Evolutionary conservation across 30 jellyfish, hydroid and myxozoan genomes (phyloP).

Genomic region (Aurelia aurita complex sp. Pacific): DNA sequence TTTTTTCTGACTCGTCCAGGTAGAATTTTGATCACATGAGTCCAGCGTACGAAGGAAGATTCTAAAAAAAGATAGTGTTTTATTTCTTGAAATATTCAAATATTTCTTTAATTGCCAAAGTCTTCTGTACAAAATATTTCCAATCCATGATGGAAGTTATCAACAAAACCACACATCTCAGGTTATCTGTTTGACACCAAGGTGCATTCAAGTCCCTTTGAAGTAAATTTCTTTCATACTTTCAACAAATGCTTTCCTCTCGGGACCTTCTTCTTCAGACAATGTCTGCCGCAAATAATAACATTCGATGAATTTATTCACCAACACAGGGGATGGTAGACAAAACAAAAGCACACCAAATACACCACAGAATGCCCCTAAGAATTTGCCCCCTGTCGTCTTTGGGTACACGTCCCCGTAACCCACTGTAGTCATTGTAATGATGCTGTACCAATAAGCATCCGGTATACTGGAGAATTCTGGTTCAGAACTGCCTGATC

Average conservation of each 20-base stretch:
- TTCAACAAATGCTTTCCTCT: constrained; percentile 72
- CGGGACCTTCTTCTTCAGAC: constrained; percentile 35
- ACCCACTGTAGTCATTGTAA: constrained; percentile 90
- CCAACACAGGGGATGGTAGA: constrained; percentile 89
- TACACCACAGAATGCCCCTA: constrained; percentile 71
- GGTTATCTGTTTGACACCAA: no score
- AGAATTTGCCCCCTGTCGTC: constrained; percentile 67
- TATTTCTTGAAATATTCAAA: neutral
- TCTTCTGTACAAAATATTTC: no score
- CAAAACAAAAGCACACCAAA: constrained; percentile 87
- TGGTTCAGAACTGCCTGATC: neutral
- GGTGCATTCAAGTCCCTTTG: constrained; percentile 30
- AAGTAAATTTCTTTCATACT: constrained; percentile 77
- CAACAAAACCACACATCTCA: no score
- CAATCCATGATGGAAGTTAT: no score
- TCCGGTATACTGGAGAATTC: constrained; percentile 77
- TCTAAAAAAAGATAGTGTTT: neutral
- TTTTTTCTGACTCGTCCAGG: no score
- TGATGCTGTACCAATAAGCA: constrained; percentile 80
- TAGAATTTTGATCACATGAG: no score
- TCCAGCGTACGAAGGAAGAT: no score
- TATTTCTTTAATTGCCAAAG: neutral
- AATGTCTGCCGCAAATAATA: constrained; percentile 60
- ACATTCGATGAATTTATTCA: constrained; percentile 80
- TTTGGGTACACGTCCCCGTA: constrained; percentile 91